A percentile compares a stretch with the other conserved stretches of the same genome.
Evolutionary conservation across 30 jellyfish, hydroid and myxozoan species (phyloP).

Genomic region (Morbakka virulenta): DNA sequence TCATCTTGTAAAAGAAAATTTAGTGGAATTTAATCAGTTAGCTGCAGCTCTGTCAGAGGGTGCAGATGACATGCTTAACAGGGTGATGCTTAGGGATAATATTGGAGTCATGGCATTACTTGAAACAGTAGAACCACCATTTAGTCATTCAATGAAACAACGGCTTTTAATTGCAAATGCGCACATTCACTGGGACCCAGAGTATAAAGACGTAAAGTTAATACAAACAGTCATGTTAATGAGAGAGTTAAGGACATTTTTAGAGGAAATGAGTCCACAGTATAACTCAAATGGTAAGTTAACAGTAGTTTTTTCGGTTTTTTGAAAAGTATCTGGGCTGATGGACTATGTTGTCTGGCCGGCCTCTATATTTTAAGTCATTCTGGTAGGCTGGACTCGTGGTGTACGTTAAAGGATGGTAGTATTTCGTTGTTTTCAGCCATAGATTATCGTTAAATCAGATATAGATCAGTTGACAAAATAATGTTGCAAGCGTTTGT

Average conservation of each 20-base stretch:
- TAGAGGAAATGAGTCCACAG: slow-evolving; percentile 67
- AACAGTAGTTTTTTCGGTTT: too few species aligned
- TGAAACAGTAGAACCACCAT: slow-evolving; percentile 61
- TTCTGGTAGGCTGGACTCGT: too few species aligned
- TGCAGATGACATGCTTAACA: slow-evolving; percentile 91
- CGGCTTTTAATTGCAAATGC: slow-evolving; percentile 88
- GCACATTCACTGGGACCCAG: slow-evolving; percentile 98
- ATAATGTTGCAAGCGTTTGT: too few species aligned
- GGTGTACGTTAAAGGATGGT: too few species aligned
- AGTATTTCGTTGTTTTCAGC: too few species aligned
- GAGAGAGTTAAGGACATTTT: slow-evolving; percentile 71
- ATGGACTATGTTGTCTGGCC: too few species aligned
- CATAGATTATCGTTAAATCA: too few species aligned
- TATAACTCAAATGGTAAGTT: slow-evolving; percentile 7
- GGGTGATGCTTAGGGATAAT: slow-evolving; percentile 95
- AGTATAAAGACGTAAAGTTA: slow-evolving; percentile 83
- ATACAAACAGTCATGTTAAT: slow-evolving; percentile 91
- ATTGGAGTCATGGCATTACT: slow-evolving; percentile 91
- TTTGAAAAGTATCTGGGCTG: too few species aligned
- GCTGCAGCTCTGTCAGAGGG: slow-evolving; percentile 98
- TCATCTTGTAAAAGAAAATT: slow-evolving; percentile 74
- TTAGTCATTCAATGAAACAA: slow-evolving; percentile 32
- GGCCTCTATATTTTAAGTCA: too few species aligned
- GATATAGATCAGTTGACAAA: too few species aligned
- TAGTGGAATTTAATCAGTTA: slow-evolving; percentile 90